A percentile compares a stretch with the other conserved stretches of the same genome.
Conservation (phyloP, 2,797 vertebrate genomes). For the Clamator glandarius region DNA sequence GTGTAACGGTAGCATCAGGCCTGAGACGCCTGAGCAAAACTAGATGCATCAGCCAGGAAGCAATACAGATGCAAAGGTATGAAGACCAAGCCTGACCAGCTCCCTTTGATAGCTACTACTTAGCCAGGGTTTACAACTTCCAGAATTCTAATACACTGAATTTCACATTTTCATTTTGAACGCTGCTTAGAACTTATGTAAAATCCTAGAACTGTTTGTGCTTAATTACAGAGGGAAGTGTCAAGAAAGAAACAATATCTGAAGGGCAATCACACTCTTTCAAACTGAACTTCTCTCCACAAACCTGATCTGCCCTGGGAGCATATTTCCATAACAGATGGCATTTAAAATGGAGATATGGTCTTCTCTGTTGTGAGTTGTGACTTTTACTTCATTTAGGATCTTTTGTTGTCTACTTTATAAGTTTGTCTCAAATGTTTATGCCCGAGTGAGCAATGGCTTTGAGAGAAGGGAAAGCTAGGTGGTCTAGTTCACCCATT, state of each 20-base stretch:
- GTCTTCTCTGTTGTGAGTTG: neutral
- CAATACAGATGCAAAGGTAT: neutral
- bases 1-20: neutral
- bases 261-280: neutral
- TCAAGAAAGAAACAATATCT: neutral
- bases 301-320: neutral
- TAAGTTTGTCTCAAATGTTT: neutral
- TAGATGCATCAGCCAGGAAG: neutral
- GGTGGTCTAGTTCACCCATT: neutral
- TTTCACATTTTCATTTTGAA: neutral
- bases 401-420: neutral
- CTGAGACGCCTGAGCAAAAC: neutral
- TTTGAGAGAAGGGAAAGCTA: neutral
- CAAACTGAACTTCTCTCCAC: neutral
- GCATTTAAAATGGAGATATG: neutral
- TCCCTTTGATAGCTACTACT: neutral
- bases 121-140: neutral
- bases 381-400: neutral
- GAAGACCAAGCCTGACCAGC: neutral
- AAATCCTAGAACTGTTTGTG: neutral
- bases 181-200: neutral
- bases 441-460: neutral
- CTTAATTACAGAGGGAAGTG: neutral
- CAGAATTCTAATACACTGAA: neutral
- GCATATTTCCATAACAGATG: neutral